A percentile compares a stretch with the other conserved stretches of the same genome.
These are phyloP conservation scores for Redunca redunca DNA, from an alignment of 2,113 vertebrate genomes.

Conservation along the genomic window DNA sequence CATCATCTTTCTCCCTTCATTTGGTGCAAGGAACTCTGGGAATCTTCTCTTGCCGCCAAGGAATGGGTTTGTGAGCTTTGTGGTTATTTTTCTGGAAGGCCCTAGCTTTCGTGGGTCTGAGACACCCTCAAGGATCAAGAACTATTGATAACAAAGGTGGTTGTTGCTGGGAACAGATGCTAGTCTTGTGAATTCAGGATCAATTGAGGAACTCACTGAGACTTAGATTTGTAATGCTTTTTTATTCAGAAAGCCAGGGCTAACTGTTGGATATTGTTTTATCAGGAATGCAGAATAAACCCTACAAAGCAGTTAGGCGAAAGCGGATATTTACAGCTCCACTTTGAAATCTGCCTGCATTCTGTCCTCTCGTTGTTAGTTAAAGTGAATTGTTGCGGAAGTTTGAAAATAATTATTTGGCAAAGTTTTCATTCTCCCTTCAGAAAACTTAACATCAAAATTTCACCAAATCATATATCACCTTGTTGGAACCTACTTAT, in stretches of 20 bases:
- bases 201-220: background rate
- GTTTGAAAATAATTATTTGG: slow-evolving; percentile 28
- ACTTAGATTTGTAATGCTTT: slow-evolving; percentile 37
- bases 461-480: background rate
- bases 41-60: too few relatives aligned
- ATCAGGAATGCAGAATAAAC: background rate
- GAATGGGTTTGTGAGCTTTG: too few relatives aligned
- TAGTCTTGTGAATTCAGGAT: background rate
- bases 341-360: background rate
- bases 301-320: background rate
- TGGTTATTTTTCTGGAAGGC: too few relatives aligned
- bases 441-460: background rate
- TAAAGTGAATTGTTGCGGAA: background rate
- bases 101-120: background rate
- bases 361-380: background rate
- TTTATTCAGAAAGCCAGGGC: background rate
- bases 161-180: background rate
- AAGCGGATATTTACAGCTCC: background rate
- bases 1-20: too few relatives aligned
- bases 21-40: too few relatives aligned
- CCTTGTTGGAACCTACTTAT: background rate
- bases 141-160: background rate
- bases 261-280: background rate
- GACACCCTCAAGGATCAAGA: background rate
- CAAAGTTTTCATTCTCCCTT: slow-evolving; percentile 5